phyloP scores from a whole-genome alignment of 2,113 vertebrate species.

The Microcebus tavaratra region DNA sequence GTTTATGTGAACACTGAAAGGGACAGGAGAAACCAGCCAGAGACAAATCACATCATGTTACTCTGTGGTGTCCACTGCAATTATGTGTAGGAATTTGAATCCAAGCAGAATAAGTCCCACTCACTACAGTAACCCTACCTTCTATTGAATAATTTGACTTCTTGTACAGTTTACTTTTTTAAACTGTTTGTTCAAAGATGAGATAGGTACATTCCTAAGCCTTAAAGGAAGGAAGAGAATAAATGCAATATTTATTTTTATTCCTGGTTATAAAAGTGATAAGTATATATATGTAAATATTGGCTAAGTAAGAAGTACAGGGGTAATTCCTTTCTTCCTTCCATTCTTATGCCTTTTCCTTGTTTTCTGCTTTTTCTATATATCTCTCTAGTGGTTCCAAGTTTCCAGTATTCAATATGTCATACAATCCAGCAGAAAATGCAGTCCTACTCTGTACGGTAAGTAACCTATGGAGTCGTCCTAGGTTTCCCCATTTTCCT shows the following conservation, averaged over 20 bases:
- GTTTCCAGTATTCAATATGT: constrained; percentile 98
- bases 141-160: not conserved
- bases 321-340: constrained; percentile 20
- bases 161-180: not conserved
- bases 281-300: not conserved
- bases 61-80: constrained; percentile 19
- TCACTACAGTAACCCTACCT: not conserved
- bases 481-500: not conserved
- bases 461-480: constrained; percentile 68
- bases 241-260: constrained; percentile 29
- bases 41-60: not conserved
- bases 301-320: not conserved
- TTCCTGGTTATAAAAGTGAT: constrained; percentile 6
- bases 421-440: constrained; percentile 97
- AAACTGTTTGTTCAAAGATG: not conserved
- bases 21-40: constrained; percentile 28
- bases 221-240: not conserved
- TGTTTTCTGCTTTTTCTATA: not conserved
- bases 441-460: constrained; percentile 96
- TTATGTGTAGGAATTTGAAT: constrained; percentile 61
- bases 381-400: constrained; percentile 91
- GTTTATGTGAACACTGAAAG: constrained; percentile 44
- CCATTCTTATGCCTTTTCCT: not conserved
- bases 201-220: not conserved
- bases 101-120: not conserved